Conservation (phyloP, 2,113 vertebrate species). For the Cyrtonyx montezumae region DNA sequence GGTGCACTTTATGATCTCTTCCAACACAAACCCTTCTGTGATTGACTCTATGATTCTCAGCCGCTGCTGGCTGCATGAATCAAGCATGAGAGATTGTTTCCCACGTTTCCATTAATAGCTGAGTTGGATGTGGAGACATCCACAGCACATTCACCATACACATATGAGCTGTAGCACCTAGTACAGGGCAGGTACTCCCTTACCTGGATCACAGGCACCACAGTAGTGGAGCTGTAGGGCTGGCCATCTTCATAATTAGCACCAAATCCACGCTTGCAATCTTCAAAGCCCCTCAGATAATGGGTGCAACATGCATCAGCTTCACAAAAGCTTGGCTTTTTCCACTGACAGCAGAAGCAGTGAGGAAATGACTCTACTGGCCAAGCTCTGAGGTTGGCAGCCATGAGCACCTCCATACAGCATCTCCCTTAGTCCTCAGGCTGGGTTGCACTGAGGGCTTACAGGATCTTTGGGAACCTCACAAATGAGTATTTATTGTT, state of each 20-base stretch:
- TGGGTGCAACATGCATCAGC: not conserved
- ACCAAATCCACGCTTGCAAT: not conserved
- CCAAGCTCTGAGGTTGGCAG: not conserved
- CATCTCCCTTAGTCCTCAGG: not conserved
- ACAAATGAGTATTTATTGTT: not conserved
- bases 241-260: not conserved
- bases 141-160: not conserved
- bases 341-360: not conserved
- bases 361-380: not conserved
- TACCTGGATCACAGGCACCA: not conserved
- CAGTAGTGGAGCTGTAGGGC: not conserved
- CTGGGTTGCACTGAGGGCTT: accelerated
- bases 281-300: not conserved
- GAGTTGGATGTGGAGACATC: not conserved
- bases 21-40: no score
- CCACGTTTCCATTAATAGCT: not conserved
- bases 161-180: not conserved
- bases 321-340: not conserved
- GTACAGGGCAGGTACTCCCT: not conserved
- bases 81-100: not conserved
- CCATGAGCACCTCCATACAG: not conserved
- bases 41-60: not conserved
- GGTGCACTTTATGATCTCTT: no score
- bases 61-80: not conserved
- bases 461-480: accelerated